Base-by-base conservation (phyloP, 2,797 vertebrate genomes). In the Loriculus beryllinus region DNA sequence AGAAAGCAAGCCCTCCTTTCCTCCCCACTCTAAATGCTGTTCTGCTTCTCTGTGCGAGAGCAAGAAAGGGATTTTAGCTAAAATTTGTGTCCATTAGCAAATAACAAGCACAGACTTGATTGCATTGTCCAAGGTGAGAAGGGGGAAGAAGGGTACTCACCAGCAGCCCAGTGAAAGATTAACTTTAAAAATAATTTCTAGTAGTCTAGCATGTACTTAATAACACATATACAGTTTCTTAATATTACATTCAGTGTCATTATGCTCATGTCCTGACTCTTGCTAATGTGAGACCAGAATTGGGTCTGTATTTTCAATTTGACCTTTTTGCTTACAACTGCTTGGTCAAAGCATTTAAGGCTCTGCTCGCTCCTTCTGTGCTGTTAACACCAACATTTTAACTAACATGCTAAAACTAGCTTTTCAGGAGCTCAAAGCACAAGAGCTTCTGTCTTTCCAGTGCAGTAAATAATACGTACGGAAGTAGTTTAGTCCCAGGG, bases 1-100 rank as follows among this genome's bases (percentile, higher is more conserved):
- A 16, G 21, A 56, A 56, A 56, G n/a, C 54, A 25, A 35, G 33
- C 19, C 1, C 0, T 28, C 52, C 47, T 33, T 26, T 35, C 74
- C 74, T 22, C 33, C 0, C 4, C 49, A 1, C 13, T 3, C 3
- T 19, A 3, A 57, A 2, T 8, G 0, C 59, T 12, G 54, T 3
- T 67, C 51, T 7, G 2, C 49, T 72, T 54, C 12, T 33, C 60
- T 78, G 57, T 15, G 68, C 10, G 9, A 43, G 37, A 33, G 22
- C 49, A 29, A 23, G 17, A 43, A 45, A 45, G 17, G 60, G 40
- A 10, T 68, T 56, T 70, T 7, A 37, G 33, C 51, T 71, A 2
- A 59, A 75, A 31, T 40, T 40, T 31, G 29, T 82, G 25, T 40
- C 43, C 15, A 0, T 69, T 43, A 51, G 62, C 65, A 81, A 71